Evolutionary conservation across 2,797 vertebrate species (phyloP).

Genomic region (Coluber constrictor): DNA sequence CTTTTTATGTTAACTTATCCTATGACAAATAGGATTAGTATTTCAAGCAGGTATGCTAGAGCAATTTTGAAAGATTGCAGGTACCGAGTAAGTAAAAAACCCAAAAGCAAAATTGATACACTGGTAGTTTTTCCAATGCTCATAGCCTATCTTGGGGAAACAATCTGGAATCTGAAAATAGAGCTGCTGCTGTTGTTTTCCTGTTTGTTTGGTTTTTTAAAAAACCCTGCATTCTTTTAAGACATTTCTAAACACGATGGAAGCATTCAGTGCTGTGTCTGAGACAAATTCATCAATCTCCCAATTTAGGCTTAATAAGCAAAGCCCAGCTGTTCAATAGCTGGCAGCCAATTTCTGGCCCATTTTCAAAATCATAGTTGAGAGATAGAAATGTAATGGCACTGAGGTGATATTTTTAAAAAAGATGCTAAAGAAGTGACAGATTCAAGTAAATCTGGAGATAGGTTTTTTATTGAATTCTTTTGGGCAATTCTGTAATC

Average conservation of each 20-base stretch:
- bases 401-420: background rate
- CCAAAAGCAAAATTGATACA: background rate
- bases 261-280: background rate
- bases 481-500: background rate
- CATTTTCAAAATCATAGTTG: background rate
- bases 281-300: slow-evolving; percentile 9
- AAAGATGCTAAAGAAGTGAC: background rate
- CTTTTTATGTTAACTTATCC: background rate
- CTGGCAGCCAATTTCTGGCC: background rate
- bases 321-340: slow-evolving; percentile 33
- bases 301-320: slow-evolving; percentile 23
- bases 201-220: slow-evolving; percentile 4
- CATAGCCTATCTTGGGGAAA: background rate
- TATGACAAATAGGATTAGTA: background rate
- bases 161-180: slow-evolving; percentile 11
- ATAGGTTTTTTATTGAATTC: background rate
- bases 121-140: slow-evolving; percentile 12
- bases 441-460: background rate
- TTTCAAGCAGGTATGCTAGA: background rate
- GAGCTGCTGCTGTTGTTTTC: background rate
- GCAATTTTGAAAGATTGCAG: background rate
- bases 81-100: background rate
- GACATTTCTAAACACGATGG: slow-evolving; percentile 22
- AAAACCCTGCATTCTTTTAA: slow-evolving; percentile 11
- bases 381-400: background rate